Conservation (phyloP, 2,797 vertebrate species). For the Sparus aurata region DNA sequence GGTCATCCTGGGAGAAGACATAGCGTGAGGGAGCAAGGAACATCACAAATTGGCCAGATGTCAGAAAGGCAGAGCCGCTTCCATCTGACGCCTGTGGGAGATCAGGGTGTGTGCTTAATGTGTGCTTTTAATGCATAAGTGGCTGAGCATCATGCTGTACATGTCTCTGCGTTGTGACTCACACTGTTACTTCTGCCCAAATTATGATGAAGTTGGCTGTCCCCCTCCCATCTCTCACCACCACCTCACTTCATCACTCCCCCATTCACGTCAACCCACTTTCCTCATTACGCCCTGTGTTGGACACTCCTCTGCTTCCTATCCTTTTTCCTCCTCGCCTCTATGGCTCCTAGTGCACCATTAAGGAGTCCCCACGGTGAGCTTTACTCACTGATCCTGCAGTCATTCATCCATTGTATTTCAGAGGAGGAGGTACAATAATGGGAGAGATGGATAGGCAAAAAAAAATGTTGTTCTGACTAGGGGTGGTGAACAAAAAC, state of each 20-base stretch:
- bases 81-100: constrained; percentile 53
- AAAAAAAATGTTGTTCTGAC: constrained; percentile 35
- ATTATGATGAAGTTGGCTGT: constrained; percentile 50
- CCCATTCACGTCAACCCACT: constrained; percentile 63
- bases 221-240: constrained; percentile 44
- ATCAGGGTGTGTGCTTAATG: constrained; percentile 59
- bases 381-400: constrained; percentile 54
- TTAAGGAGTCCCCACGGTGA: constrained; percentile 68
- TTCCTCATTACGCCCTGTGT: constrained; percentile 57
- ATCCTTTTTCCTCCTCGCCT: constrained; percentile 43
- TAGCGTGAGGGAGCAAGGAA: constrained; percentile 24
- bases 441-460: constrained; percentile 39
- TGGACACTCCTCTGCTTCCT: constrained; percentile 56
- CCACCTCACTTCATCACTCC: constrained; percentile 64
- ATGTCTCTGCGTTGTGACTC: constrained; percentile 67
- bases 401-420: constrained; percentile 49
- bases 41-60: constrained; percentile 40
- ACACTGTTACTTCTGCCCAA: constrained; percentile 60
- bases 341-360: constrained; percentile 58
- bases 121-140: constrained; percentile 59
- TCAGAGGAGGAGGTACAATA: constrained; percentile 35
- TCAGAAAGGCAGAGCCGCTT: constrained; percentile 35
- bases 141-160: constrained; percentile 40
- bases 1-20: constrained; percentile 20
- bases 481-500: no score